Base-by-base conservation (phyloP, 2,888 invertebrate species). In the Philereme transversata region DNA sequence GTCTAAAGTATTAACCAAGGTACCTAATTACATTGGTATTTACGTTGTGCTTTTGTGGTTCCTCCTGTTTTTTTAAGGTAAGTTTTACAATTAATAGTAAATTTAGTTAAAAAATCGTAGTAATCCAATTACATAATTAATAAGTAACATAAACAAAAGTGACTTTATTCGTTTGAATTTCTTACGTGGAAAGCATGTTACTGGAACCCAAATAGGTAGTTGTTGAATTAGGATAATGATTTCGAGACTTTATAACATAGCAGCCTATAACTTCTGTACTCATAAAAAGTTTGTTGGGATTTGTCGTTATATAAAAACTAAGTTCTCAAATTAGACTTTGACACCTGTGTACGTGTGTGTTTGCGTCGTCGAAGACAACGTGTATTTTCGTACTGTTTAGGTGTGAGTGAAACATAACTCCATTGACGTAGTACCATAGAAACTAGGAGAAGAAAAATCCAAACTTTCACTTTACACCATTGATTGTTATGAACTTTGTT, bases 321-420 rank as follows among this genome's bases (percentile, higher is more conserved):
- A 67, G 72, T 76, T 76, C 74, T 74, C 72, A 67, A 81, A 80
- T 87, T 90, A 88, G 90, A 90, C 90, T 90, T 90, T 90, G 90
- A 89, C 88, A 88, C 89, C 82, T 77, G 76, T 75, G 72, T 62
- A 65, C 70, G 71, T 70, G 58, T 75, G 83, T 78, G 77, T 83
- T 87, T 79, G 86, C 86, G 81, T 72, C 72, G n/a, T 5, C 5
- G 47, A n/a, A 33, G 8, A 10, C 5, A 43, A 45, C 74, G 81
- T 74, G 76, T 83, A 79, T 79, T 79, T 77, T 22, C 22, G 22
- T 22, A 3, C 22, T 22, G 22, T 22, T 3, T 22, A 22, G 22
- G 36, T 50, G 9, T 41, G 51, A 45, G 33, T 45, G 48, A 6
- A 52, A 43, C 52, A 43, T 52, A 44, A 49, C 49, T 48, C 47